Base-by-base conservation (phyloP, 1,140 invertebrate species). In the Muscidifurax raptorellus region DNA sequence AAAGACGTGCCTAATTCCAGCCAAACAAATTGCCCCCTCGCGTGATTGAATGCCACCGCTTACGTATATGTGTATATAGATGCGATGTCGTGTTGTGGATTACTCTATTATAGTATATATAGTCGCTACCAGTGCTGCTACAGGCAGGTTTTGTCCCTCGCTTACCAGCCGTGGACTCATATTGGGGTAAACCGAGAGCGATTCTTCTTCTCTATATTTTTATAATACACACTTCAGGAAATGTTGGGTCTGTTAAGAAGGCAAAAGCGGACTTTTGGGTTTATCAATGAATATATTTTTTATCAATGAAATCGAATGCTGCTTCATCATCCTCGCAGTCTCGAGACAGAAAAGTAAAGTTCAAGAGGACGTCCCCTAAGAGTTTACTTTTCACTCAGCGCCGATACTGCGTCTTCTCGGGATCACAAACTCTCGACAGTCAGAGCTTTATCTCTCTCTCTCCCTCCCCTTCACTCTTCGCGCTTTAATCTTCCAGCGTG, bases 71-170 rank as follows among this genome's bases (percentile, higher is more conserved):
- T 52, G 15, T n/a, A 6, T 32, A 40, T 40, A 40, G 7, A 10
- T 71, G 67, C 81, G 86, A 83, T 78, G 44, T 76, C 69, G 66
- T 27, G 15, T 80, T 80, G 47, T 69, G 9, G 71, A 75, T 75
- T 82, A 71, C n/a, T 52, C 44, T 25, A 82, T 82, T 66, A n/a
- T n/a, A 82, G 22, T 12, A n/a, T 27, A n/a, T 18, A 52, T 13
- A 59, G 15, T 59, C 52, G 52, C 52, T 2, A 59, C 15, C 36
- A 40, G 36, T 9, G 7, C 36, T 40, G 36, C n/a, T n/a, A n/a
- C 36, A 1, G 36, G 36, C 5, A 40, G 36, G 7, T 40, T 9
- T 40, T 10, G 32, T 7, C 32, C 36, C 36, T 40, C 36, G 5
- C n/a, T n/a, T n/a, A n/a, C n/a, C n/a, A n/a, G n/a, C n/a, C n/a